A percentile compares a stretch with the other conserved stretches of the same genome.
Evolutionary conservation across 2,888 invertebrate species (phyloP).

Genomic region (Endomychus coccineus): DNA sequence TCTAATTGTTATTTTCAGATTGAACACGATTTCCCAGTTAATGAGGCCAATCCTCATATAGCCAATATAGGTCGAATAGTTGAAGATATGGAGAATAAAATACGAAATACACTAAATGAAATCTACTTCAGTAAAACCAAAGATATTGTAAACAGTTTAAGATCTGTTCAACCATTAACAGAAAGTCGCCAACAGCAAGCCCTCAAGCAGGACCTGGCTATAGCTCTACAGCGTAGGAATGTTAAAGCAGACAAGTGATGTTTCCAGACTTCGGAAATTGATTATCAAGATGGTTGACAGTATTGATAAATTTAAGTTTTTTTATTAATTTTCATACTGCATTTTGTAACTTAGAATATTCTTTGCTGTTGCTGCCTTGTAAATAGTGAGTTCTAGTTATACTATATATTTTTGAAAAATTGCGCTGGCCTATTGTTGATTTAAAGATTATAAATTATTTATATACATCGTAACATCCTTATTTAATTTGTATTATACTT

Average conservation of each 20-base stretch:
- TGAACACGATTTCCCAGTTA: slow-evolving; percentile 85
- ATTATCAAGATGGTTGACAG: too few species aligned
- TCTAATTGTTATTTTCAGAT: slow-evolving; percentile 50
- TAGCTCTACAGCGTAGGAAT: slow-evolving; percentile 75
- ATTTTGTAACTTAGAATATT: too few species aligned
- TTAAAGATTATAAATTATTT: too few species aligned
- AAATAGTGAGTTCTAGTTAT: too few species aligned
- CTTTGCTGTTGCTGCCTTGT: too few species aligned
- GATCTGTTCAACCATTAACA: slow-evolving; percentile 67
- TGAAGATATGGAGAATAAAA: slow-evolving; percentile 99
- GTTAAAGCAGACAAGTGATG: slow-evolving; percentile 52
- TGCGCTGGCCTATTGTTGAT: too few species aligned
- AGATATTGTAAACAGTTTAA: slow-evolving; percentile 91
- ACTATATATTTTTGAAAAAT: too few species aligned
- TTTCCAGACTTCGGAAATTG: too few species aligned
- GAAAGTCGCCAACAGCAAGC: slow-evolving; percentile 79
- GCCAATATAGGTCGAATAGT: slow-evolving; percentile 98
- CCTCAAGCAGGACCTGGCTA: slow-evolving; percentile 77
- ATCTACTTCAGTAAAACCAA: slow-evolving; percentile 99
- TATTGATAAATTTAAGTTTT: too few species aligned
- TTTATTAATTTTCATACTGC: too few species aligned
- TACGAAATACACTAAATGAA: slow-evolving; percentile 94
- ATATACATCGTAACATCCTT: too few species aligned
- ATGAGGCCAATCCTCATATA: slow-evolving; percentile 93
- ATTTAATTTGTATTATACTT: too few species aligned